Base-by-base conservation (phyloP, 2,888 invertebrate species). In the Drosophila nigritarsus region DNA sequence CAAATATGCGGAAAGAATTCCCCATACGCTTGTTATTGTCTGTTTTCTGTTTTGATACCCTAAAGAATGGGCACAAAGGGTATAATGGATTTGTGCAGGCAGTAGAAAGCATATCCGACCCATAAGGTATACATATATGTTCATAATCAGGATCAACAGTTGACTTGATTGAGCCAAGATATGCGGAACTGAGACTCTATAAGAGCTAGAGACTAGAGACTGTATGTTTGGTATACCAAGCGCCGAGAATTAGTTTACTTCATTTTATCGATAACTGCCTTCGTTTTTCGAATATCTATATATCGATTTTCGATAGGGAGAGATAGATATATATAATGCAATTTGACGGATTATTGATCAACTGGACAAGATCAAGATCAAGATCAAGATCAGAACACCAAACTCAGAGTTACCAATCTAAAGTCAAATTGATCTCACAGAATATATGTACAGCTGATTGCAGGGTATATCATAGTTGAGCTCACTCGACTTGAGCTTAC, bases 1-100 rank as follows among this genome's bases (percentile, higher is more conserved):
- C 91, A 91, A 91, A 91, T 91, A 91, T 91, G 92, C 89, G 89
- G 77, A 84, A 82, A 82, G 77, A 76, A 74, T 77, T 65, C 72
- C 71, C 63, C 56, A 62, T 64, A 30, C 48, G 66, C 63, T 69
- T 65, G 66, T 73, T 77, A 65, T 75, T 75, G 75, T 65, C 18
- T 59, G 42, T 63, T 42, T 58, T 36, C 64, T 65, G 30, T 51
- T 58, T n/a, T 62, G 42, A 24, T 50, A 49, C 45, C 27, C 45
- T 27, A 2, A 0, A 4, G 24, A 45, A 15, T 45, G 4, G 8
- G 0, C 8, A 8, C 2, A 24, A 45, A 24, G 45, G 45, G 45
- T 45, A 24, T 45, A 24, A 15, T 15, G 4, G 7, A 8, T 8
- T 45, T 24, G 15, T 8, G 8, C 7, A 15, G 4, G 24, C 24